A percentile compares a stretch with the other conserved stretches of the same genome.
phyloP scores from a whole-genome alignment of 2,797 vertebrate species.

The Myotis planiceps region DNA sequence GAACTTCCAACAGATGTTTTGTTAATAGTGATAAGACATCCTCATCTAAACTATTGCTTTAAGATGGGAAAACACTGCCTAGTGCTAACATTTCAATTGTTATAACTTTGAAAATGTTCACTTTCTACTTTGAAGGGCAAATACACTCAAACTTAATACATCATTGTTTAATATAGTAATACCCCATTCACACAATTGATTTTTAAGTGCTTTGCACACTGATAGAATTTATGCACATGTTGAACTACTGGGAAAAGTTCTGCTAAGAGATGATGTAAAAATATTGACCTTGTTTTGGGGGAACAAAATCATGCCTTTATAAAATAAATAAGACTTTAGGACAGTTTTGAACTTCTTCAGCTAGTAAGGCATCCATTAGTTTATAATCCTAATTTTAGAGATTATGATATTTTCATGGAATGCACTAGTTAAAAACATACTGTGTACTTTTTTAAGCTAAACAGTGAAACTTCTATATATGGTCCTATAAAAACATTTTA shows the following conservation, averaged over 20 bases:
- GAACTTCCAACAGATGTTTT: constrained; percentile 71
- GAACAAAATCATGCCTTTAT: neutral
- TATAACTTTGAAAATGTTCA: constrained; percentile 59
- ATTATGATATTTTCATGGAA: neutral
- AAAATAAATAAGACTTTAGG: neutral
- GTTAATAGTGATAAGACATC: constrained; percentile 59
- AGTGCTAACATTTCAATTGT: constrained; percentile 38
- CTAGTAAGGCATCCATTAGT: neutral
- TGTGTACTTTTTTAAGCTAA: neutral
- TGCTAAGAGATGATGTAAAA: neutral
- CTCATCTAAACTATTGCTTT: constrained; percentile 61
- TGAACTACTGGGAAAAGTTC: neutral
- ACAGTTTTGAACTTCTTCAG: neutral
- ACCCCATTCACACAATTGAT: neutral
- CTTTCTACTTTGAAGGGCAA: constrained; percentile 54
- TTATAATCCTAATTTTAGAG: neutral
- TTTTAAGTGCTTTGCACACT: neutral
- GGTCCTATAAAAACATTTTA: neutral
- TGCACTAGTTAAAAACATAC: neutral
- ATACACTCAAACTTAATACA: neutral
- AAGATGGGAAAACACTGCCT: constrained; percentile 54
- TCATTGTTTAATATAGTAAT: neutral
- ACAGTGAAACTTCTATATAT: neutral
- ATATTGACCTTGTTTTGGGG: neutral
- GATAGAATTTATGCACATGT: neutral